phyloP scores from a whole-genome alignment of 2,888 invertebrate genomes.

The Pachliopta kotzebuea region DNA sequence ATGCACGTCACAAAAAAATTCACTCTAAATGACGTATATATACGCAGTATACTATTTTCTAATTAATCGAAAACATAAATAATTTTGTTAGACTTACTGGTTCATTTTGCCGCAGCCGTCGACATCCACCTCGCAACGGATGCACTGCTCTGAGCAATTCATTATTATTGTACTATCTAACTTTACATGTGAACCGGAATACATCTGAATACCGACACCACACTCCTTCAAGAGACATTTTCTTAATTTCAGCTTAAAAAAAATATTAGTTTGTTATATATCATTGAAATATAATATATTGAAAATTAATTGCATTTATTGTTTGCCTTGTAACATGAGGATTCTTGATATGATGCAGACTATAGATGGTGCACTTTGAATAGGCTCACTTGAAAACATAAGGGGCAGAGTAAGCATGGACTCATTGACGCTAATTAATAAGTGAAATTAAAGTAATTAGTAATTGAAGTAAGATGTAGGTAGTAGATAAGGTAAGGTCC shows the following conservation, averaged over 20 bases:
- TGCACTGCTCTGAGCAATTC: conserved; percentile 57
- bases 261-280: background rate
- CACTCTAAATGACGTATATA: no score
- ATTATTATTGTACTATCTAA: conserved; percentile 46
- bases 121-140: conserved; percentile 59
- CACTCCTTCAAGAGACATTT: conserved; percentile 63
- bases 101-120: conserved; percentile 32
- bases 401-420: no score
- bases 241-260: conserved; percentile 59
- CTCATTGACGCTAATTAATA: no score
- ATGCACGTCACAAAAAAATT: no score
- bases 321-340: background rate
- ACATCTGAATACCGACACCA: conserved; percentile 75
- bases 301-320: background rate
- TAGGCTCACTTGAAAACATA: no score
- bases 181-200: conserved; percentile 54
- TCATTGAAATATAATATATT: no score
- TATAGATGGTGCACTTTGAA: no score
- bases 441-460: no score
- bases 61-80: background rate
- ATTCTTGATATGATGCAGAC: background rate
- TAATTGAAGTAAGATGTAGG: no score
- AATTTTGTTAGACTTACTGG: conserved; percentile 43
- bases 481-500: no score
- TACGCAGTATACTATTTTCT: background rate